phyloP scores from a whole-genome alignment of 2,888 invertebrate species.

The Epinotia demarniana region DNA sequence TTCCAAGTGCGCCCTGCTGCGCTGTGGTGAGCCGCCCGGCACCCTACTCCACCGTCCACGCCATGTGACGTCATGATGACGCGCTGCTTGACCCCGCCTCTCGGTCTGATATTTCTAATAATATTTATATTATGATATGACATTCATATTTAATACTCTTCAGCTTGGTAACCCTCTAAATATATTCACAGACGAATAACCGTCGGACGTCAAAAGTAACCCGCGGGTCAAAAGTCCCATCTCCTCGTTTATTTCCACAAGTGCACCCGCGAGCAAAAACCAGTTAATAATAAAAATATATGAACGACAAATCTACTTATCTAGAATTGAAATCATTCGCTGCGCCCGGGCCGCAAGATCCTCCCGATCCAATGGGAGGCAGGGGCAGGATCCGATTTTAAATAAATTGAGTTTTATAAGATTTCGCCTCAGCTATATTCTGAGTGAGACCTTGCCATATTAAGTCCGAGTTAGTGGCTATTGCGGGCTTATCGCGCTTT shows the following conservation, averaged over 20 bases:
- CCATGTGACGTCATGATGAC: too few relatives aligned
- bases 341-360: conserved; percentile 57
- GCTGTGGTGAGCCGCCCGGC: too few relatives aligned
- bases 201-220: neutral
- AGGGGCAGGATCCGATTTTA: conserved; percentile 68
- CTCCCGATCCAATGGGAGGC: conserved; percentile 59
- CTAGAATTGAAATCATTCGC: conserved; percentile 74
- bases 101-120: too few relatives aligned
- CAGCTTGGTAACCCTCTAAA: neutral
- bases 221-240: neutral
- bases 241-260: conserved; percentile 1
- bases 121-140: too few relatives aligned
- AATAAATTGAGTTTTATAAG: conserved; percentile 74
- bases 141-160: neutral
- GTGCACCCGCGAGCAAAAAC: conserved; percentile 47
- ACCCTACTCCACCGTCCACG: too few relatives aligned
- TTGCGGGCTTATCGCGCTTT: conserved; percentile 32
- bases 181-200: conserved; percentile 2
- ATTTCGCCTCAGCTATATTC: conserved; percentile 52
- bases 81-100: too few relatives aligned
- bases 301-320: conserved; percentile 68
- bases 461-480: conserved; percentile 43
- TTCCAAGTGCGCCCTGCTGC: too few relatives aligned
- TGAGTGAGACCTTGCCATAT: conserved; percentile 37
- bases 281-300: conserved; percentile 62